Evolutionary conservation across 2,113 vertebrate species (phyloP).

Genomic region (Corythornis madagascariensis): DNA sequence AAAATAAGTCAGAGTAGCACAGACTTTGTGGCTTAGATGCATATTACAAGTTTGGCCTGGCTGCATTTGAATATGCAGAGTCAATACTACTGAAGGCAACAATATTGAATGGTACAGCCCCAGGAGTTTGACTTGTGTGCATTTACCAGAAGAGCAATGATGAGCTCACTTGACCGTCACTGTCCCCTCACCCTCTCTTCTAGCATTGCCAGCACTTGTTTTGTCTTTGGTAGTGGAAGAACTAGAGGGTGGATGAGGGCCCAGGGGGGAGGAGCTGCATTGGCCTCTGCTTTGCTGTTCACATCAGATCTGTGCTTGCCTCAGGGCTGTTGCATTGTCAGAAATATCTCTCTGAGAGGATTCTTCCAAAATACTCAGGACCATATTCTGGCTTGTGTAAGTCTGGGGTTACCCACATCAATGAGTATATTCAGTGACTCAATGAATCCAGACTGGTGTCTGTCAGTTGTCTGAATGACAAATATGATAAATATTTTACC

Average conservation of each 20-base stretch:
- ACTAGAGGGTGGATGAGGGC: background rate
- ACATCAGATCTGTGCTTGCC: background rate
- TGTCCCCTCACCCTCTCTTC: background rate
- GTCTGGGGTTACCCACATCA: background rate
- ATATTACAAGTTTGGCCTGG: background rate
- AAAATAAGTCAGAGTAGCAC: background rate
- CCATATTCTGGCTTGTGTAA: background rate
- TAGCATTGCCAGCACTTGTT: accelerated
- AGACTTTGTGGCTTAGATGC: background rate
- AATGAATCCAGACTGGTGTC: background rate
- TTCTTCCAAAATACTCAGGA: background rate
- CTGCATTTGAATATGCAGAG: accelerated
- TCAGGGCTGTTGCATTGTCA: background rate
- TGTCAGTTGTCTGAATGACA: background rate
- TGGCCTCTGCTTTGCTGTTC: background rate
- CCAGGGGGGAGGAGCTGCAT: background rate
- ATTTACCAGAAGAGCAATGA: background rate
- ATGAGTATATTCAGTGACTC: background rate
- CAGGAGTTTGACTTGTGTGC: accelerated
- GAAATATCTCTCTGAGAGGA: background rate
- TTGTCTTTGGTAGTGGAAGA: accelerated
- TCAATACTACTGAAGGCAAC: background rate
- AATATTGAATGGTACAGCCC: background rate
- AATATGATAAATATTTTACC: background rate
- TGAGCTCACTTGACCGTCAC: background rate